Conservation (phyloP, 2,797 vertebrate species). For the Decapterus maruadsi region DNA sequence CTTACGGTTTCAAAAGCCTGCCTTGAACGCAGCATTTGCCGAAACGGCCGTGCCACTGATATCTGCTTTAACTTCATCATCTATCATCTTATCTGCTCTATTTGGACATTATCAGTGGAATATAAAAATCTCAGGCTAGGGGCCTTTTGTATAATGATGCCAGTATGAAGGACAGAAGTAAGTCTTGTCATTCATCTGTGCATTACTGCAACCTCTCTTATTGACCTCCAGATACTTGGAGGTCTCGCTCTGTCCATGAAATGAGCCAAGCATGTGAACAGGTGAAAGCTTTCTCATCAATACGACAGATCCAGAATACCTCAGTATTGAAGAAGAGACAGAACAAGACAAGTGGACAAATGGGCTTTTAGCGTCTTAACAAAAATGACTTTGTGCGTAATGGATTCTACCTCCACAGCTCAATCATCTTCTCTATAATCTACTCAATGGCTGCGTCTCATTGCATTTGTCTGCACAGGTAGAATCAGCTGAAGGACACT, state of each 20-base stretch:
- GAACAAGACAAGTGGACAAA: neutral
- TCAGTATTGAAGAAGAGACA: neutral
- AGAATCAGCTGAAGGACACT: conserved; percentile 73
- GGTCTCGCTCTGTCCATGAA: neutral
- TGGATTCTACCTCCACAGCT: too few species aligned
- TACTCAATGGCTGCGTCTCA: neutral
- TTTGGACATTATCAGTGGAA: neutral
- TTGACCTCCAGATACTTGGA: too few species aligned
- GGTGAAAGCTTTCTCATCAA: conserved; percentile 10
- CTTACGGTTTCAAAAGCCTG: too few species aligned
- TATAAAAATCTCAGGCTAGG: neutral
- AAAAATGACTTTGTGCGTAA: neutral
- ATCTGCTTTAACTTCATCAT: too few species aligned
- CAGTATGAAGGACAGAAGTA: too few species aligned
- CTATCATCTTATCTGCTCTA: too few species aligned
- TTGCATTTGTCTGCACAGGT: neutral
- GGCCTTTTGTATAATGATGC: neutral
- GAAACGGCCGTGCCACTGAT: too few species aligned
- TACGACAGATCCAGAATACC: neutral
- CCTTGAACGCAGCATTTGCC: too few species aligned
- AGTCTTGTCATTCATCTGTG: neutral
- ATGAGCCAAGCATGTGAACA: neutral
- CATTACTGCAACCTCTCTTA: neutral
- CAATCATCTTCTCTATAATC: neutral
- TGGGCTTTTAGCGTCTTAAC: too few species aligned